Base-by-base conservation (phyloP, 2,797 vertebrate genomes). In the Onychomys leucogaster region DNA sequence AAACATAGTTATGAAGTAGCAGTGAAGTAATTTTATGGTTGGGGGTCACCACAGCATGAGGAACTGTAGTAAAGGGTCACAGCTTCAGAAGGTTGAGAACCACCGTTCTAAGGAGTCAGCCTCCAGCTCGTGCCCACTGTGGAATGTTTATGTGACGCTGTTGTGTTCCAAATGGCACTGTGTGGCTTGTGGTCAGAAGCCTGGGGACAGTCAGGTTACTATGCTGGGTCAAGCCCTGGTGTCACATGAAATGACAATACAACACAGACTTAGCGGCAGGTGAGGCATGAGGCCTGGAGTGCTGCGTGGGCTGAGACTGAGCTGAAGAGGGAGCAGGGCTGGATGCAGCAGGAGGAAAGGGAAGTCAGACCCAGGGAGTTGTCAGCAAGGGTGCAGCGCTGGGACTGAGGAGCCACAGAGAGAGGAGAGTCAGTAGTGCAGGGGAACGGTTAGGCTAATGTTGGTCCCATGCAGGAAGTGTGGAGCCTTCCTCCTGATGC, bases 181-280 rank as follows among this genome's bases (percentile, higher is more conserved):
- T 3, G n/a, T 5, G 5, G 43, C 57, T 8, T 29, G 25, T 81
- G n/a, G 80, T 16, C 29, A 10, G 83, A 71, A 11, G n/a, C 10
- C 0, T 6, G 11, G 59, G 67, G 57, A 1, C 19, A 34, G 86
- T 25, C 6, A 16, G 6, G 4, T 34, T 49, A 27, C 77, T 49
- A 2, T n/a, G 1, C 25, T 3, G 2, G 49, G 55, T 27, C 41
- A 55, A 71, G 27, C 2, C 29, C 0, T 0, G 65, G 65, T 32
- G 34, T 87, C 61, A 14, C 43, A 27, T 0, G 49, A 78, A 49
- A 5, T 14, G 90, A 37, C 25, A 5, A 8, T 2, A 0, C 0
- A 0, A 10, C 3, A 4, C 0, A 6, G 3, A 1, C 6, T 19
- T 16, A 5, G 76, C 0, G 0, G 16, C 46, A 23, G 34, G 57